A percentile compares a stretch with the other conserved stretches of the same genome.
phyloP scores from a whole-genome alignment of 2,113 vertebrate genomes.

The Meles meles region DNA sequence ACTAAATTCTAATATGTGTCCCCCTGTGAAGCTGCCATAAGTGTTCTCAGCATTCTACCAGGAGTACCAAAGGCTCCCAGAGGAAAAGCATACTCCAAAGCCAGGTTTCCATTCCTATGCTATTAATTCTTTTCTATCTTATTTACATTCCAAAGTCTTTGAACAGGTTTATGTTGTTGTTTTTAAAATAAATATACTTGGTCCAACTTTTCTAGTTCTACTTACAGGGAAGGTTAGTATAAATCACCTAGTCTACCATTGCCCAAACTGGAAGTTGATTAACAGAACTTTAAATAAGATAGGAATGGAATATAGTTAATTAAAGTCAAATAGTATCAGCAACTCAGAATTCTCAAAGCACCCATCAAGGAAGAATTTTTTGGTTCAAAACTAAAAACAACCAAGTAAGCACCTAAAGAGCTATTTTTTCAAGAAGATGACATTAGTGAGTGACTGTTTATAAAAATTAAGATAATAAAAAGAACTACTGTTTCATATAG shows the following conservation, averaged over 20 bases:
- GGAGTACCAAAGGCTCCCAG: background rate
- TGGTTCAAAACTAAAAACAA: background rate
- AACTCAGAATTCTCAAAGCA: conserved; percentile 1
- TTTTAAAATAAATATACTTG: background rate
- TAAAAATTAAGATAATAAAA: background rate
- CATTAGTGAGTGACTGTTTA: background rate
- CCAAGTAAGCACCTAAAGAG: background rate
- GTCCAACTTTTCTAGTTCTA: background rate
- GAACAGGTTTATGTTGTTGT: background rate
- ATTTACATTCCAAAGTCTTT: background rate
- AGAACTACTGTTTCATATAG: background rate
- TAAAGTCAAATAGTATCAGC: background rate
- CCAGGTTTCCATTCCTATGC: background rate
- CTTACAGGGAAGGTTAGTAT: background rate
- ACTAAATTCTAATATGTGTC: background rate
- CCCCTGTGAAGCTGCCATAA: background rate
- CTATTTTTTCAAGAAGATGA: conserved; percentile 8
- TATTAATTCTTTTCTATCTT: background rate
- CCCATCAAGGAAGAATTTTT: background rate
- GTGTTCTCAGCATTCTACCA: background rate
- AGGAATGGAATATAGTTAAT: background rate
- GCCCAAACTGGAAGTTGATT: background rate
- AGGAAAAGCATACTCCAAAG: background rate
- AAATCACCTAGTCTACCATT: background rate
- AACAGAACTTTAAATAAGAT: background rate